Conservation (phyloP, 2,113 vertebrate genomes). For the Hyperopisus bebe region DNA sequence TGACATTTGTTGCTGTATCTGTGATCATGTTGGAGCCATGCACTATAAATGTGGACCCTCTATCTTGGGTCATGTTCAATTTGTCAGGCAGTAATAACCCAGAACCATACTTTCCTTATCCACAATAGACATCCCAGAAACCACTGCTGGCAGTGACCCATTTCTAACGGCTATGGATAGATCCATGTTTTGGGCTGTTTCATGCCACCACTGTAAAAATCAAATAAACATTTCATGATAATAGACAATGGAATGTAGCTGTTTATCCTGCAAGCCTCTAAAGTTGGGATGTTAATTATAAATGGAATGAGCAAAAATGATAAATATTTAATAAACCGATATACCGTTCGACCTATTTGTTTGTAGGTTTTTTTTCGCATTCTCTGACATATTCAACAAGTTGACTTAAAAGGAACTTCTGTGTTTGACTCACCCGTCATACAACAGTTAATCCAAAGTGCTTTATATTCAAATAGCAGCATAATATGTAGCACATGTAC, state of each 20-base stretch:
- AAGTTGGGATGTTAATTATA: not conserved
- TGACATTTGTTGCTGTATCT: slow-evolving; percentile 15
- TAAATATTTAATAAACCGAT: not conserved
- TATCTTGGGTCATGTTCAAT: not conserved
- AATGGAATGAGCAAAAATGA: not conserved
- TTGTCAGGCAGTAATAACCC: not conserved
- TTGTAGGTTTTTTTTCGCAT: slow-evolving; percentile 22
- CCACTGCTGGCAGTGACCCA: not conserved
- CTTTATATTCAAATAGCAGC: slow-evolving; percentile 64
- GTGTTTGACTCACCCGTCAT: not conserved
- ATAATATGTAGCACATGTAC: slow-evolving; percentile 61
- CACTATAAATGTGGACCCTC: not conserved
- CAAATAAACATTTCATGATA: slow-evolving; percentile 4
- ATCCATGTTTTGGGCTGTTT: not conserved
- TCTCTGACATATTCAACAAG: slow-evolving; percentile 15
- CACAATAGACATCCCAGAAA: not conserved
- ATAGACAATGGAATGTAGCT: not conserved
- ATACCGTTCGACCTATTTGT: slow-evolving; percentile 24
- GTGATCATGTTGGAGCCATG: not conserved
- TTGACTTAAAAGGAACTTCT: slow-evolving; percentile 24
- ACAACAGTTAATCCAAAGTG: slow-evolving; percentile 31
- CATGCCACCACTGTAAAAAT: not conserved
- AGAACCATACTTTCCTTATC: not conserved
- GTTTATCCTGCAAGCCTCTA: not conserved
- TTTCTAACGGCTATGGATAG: not conserved